Conservation (phyloP, 2,888 invertebrate genomes). For the Epinotia demarniana region DNA sequence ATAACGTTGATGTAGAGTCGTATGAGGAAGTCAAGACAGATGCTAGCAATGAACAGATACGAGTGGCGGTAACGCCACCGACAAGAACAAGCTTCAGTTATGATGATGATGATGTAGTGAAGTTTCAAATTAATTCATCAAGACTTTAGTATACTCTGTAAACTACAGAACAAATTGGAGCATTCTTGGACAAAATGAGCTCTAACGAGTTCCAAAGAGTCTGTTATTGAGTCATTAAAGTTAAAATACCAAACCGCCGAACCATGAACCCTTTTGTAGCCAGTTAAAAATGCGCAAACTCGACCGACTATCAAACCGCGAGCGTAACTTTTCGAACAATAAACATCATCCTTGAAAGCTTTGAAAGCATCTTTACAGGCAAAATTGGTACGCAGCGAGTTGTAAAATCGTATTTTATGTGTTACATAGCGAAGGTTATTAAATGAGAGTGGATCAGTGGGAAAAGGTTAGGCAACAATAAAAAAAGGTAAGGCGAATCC, state of each 20-base stretch:
- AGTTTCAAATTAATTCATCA: not conserved
- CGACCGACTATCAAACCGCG: slow-evolving; percentile 35
- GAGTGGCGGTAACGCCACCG: no score
- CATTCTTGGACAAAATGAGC: not conserved
- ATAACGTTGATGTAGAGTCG: no score
- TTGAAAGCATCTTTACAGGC: slow-evolving; percentile 43
- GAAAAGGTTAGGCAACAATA: slow-evolving; percentile 75
- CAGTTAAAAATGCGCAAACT: slow-evolving; percentile 43
- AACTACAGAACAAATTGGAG: not conserved
- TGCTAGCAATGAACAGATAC: no score
- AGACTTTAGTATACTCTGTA: not conserved
- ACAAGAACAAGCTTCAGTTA: no score
- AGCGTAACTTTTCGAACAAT: slow-evolving; percentile 42
- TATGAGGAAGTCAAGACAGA: no score
- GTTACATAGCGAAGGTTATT: slow-evolving; percentile 66
- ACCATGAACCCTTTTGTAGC: slow-evolving; percentile 38
- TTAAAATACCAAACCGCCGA: slow-evolving; percentile 25
- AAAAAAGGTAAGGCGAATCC: slow-evolving; percentile 71
- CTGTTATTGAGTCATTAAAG: slow-evolving; percentile 15
- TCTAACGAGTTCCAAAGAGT: slow-evolving; percentile 1
- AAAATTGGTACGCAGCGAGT: slow-evolving; percentile 45
- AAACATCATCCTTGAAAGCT: slow-evolving; percentile 44
- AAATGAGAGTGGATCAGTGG: slow-evolving; percentile 72
- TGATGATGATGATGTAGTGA: no score
- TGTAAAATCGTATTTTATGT: slow-evolving; percentile 60